These are phyloP conservation scores for Planiliza haematocheilus DNA, from an alignment of 2,113 vertebrate genomes.

Conservation along the genomic window DNA sequence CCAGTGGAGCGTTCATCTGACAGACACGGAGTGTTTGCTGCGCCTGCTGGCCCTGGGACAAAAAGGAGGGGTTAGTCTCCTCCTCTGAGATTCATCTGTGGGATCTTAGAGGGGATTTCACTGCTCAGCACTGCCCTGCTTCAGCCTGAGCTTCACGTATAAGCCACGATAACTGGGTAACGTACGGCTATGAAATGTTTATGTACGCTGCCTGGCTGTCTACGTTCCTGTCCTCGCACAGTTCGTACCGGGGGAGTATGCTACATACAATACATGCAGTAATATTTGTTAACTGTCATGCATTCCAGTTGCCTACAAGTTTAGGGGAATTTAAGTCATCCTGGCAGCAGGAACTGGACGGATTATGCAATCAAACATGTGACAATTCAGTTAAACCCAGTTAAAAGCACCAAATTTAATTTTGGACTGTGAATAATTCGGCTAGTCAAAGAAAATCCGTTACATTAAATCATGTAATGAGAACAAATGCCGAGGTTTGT, in stretches of 20 bases:
- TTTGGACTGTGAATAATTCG: not conserved
- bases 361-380: constrained; percentile 5
- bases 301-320: not conserved
- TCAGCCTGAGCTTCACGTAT: constrained; percentile 50
- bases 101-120: constrained; percentile 64
- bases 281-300: not conserved
- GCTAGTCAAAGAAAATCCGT: not conserved
- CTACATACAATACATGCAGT: not conserved
- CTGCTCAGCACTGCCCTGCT: constrained; percentile 59
- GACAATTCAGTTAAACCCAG: not conserved
- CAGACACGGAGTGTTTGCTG: constrained; percentile 54
- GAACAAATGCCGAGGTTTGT: not conserved
- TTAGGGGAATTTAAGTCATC: constrained; percentile 1
- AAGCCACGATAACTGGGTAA: constrained; percentile 38
- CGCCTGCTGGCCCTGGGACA: constrained; percentile 50
- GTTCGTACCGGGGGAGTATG: not conserved
- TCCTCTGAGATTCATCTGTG: constrained; percentile 58
- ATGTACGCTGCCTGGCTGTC: not conserved
- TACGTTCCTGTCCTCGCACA: not conserved
- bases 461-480: not conserved
- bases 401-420: not conserved
- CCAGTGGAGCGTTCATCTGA: constrained; percentile 48
- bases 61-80: constrained; percentile 56
- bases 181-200: constrained; percentile 7
- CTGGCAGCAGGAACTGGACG: not conserved